Percentiles rank a stretch among this genome's conserved stretches.
Conservation (phyloP, 2,113 vertebrate genomes). For the Octodon degus region DNA sequence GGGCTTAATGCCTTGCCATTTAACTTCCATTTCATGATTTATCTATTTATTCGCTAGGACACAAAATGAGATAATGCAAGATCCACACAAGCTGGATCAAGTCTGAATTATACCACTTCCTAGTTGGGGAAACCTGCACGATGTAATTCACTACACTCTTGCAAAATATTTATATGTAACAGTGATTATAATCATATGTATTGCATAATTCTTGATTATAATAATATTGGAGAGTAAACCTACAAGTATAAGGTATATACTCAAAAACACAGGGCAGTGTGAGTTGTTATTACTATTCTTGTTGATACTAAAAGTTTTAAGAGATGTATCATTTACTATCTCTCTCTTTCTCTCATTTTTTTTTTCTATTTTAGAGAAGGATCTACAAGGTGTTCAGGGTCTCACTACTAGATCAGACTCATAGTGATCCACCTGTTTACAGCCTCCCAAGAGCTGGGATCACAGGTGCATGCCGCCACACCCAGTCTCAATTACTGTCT, state of each 20-base stretch:
- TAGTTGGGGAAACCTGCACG: constrained; percentile 1
- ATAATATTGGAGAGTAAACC: neutral
- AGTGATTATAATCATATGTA: neutral
- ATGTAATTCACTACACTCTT: neutral
- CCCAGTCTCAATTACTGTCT: too few relatives aligned
- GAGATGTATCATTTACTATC: neutral
- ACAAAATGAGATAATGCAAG: neutral
- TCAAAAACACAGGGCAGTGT: neutral
- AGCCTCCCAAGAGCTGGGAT: too few relatives aligned
- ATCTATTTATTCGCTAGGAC: constrained; percentile 50
- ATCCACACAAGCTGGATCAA: neutral
- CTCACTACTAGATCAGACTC: too few relatives aligned
- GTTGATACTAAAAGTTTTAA: constrained; percentile 29
- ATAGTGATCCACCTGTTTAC: too few relatives aligned
- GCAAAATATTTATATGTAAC: neutral
- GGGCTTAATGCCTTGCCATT: neutral
- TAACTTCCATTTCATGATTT: neutral
- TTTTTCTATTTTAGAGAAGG: too few relatives aligned
- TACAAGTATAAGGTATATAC: neutral
- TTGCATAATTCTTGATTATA: constrained; percentile 22
- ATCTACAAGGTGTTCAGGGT: too few relatives aligned
- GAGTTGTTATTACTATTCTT: neutral
- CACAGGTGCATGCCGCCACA: too few relatives aligned
- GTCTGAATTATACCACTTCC: neutral
- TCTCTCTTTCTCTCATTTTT: neutral